These are phyloP conservation scores for Mamestra configurata DNA, from an alignment of 1,140 invertebrate genomes.

Conservation along the genomic window DNA sequence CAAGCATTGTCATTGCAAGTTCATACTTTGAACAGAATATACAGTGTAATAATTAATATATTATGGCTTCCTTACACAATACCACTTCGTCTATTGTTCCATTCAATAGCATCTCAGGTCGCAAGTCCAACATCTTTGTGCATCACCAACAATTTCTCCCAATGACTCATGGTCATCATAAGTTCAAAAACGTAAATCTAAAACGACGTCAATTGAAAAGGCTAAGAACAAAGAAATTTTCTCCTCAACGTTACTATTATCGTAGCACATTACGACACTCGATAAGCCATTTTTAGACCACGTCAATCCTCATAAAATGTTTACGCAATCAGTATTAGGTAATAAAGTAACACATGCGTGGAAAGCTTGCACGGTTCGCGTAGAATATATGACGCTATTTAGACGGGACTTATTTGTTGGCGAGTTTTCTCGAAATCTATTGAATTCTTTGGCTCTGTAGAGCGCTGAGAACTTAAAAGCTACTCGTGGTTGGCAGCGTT, in stretches of 20 bases:
- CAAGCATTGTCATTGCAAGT: not conserved
- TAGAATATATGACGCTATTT: slow-evolving; percentile 32
- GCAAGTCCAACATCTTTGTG: slow-evolving; percentile 31
- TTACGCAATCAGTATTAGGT: slow-evolving; percentile 54
- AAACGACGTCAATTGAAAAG: slow-evolving; percentile 37
- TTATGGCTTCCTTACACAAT: slow-evolving; percentile 21
- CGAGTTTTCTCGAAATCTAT: too few relatives aligned
- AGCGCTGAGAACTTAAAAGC: too few relatives aligned
- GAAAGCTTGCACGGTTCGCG: slow-evolving; percentile 7
- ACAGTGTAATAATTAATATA: slow-evolving; percentile 24
- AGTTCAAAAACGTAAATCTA: slow-evolving; percentile 16
- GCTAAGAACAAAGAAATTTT: slow-evolving; percentile 44
- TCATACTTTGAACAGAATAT: not conserved
- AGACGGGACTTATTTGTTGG: too few relatives aligned
- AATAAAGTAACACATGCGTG: slow-evolving; percentile 52
- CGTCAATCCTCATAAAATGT: slow-evolving; percentile 49
- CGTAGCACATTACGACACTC: slow-evolving; percentile 41
- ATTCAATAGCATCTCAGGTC: slow-evolving; percentile 15
- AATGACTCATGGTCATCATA: slow-evolving; percentile 8
- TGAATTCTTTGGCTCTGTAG: too few relatives aligned
- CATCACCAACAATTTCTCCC: not conserved
- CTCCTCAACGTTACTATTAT: slow-evolving; percentile 34
- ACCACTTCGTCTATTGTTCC: slow-evolving; percentile 21
- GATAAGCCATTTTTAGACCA: slow-evolving; percentile 49
- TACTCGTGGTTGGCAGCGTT: too few relatives aligned